Evolutionary conservation across 2,888 invertebrate genomes (phyloP), one percentile per base, ranked within the genome.

Genomic region (Tenthredo livida): DNA sequence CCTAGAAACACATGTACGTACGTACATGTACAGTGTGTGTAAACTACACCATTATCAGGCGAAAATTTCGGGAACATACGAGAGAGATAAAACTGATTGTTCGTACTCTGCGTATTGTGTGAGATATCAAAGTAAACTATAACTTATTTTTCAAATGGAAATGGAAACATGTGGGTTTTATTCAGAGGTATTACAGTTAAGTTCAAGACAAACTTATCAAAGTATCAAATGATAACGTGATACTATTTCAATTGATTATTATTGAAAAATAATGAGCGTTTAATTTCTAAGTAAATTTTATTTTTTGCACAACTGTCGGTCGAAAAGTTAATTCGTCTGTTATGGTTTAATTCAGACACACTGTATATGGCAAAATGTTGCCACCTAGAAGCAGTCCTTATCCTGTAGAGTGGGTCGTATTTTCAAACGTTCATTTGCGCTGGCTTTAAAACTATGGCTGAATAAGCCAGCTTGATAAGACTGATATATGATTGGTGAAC

Each of bases 391-490:
- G 17, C 2, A 54, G 50, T 50, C 33, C 37, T 50, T 54, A 54
- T 47, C 54, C 33, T 73, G 25, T 54, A 50, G 7, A 25, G 7
- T 33, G 29, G 54, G 40, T 50, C 54, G 47, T 29, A 33, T 77
- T 54, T 77, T 77, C 29, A 77, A 12, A 54, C 47, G 47, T 50
- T 9, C 50, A 80, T 80, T 80, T 80, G 61, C 25, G n/a, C 17
- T 61, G 61, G 40, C 2, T 80, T 80, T 29, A 40, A 40, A 65
- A 10, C 5, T 17, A 67, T 29, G 25, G 61, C 25, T 61, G 61
- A 80, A 58, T 40, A 17, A 47, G 77, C 50, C 61, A 25, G 61
- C 21, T 40, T 80, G 80, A 80, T 80, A 80, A 80, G 80, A 80
- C 40, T 80, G 40, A 80, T 80, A 40, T 80, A 80, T 25, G 58